Evolutionary conservation across 23 tunicate genomes (phyloP).

Genomic region (Corella eumyota): DNA sequence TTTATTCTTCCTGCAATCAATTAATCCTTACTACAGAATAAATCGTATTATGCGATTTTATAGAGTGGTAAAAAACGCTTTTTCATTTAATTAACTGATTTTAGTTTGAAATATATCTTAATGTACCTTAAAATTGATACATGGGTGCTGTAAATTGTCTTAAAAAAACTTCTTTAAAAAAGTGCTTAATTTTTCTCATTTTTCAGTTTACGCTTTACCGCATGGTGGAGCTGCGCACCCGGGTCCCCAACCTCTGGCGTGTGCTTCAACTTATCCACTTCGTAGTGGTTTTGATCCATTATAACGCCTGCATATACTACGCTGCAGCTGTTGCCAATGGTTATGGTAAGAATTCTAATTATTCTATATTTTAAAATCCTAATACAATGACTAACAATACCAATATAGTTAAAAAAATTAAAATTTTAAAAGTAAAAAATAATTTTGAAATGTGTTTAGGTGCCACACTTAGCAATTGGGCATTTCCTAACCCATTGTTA

Average conservation of each 20-base stretch:
- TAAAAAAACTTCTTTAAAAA: slow-evolving; percentile 1
- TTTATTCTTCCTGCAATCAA: slow-evolving; percentile 36
- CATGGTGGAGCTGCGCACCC: slow-evolving; percentile 53
- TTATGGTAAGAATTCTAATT: slow-evolving; percentile 56
- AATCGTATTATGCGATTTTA: slow-evolving; percentile 34
- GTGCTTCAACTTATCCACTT: slow-evolving; percentile 29
- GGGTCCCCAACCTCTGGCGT: slow-evolving; percentile 55
- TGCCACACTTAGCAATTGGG: slow-evolving; percentile 34
- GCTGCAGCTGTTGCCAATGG: slow-evolving; percentile 26
- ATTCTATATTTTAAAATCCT: too few species aligned
- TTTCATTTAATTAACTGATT: neutral
- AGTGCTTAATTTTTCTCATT: too few species aligned
- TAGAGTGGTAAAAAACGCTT: slow-evolving; percentile 41
- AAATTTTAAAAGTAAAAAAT: too few species aligned
- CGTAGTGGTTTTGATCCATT: slow-evolving; percentile 37
- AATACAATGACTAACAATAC: too few species aligned
- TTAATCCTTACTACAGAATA: slow-evolving; percentile 56
- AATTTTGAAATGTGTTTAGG: too few species aligned
- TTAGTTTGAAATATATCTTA: too few species aligned
- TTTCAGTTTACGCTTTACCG: slow-evolving; percentile 55
- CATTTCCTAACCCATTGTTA: slow-evolving; percentile 55
- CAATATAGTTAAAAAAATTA: too few species aligned
- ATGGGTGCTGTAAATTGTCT: too few species aligned
- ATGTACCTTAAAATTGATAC: too few species aligned
- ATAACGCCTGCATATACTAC: slow-evolving; percentile 74